Conservation (phyloP, 2,888 invertebrate genomes). For the Luperina nickerlii region DNA sequence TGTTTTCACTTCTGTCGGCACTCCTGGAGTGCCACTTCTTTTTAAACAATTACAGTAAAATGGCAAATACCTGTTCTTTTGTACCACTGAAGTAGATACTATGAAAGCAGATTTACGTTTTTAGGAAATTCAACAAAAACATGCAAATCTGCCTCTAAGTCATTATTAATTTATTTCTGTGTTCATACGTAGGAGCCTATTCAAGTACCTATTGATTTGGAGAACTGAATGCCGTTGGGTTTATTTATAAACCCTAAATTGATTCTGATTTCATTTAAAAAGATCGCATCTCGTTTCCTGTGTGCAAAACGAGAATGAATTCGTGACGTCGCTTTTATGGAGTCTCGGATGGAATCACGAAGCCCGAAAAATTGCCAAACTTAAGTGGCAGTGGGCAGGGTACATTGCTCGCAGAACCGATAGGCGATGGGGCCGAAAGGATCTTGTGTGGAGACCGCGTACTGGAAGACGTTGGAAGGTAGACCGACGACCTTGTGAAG, state of each 20-base stretch:
- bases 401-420: too few relatives aligned
- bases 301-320: slow-evolving; percentile 4
- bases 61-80: too few relatives aligned
- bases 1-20: too few relatives aligned
- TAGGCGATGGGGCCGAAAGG: too few relatives aligned
- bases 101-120: not conserved
- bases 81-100: too few relatives aligned
- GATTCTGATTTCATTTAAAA: not conserved
- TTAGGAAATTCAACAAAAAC: not conserved
- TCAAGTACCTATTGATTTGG: slow-evolving; percentile 2
- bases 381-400: not conserved
- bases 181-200: not conserved
- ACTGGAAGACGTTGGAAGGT: too few relatives aligned
- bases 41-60: too few relatives aligned
- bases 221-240: not conserved
- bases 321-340: slow-evolving; percentile 1
- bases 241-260: slow-evolving; percentile 5
- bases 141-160: not conserved
- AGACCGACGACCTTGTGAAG: too few relatives aligned
- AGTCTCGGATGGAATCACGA: not conserved
- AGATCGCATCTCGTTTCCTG: slow-evolving; percentile 6
- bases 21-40: too few relatives aligned
- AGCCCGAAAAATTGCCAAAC: not conserved
- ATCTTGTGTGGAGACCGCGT: too few relatives aligned
- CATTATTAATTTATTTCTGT: not conserved